Conservation (phyloP, 2,888 invertebrate genomes). For the Parelbella ahira region DNA sequence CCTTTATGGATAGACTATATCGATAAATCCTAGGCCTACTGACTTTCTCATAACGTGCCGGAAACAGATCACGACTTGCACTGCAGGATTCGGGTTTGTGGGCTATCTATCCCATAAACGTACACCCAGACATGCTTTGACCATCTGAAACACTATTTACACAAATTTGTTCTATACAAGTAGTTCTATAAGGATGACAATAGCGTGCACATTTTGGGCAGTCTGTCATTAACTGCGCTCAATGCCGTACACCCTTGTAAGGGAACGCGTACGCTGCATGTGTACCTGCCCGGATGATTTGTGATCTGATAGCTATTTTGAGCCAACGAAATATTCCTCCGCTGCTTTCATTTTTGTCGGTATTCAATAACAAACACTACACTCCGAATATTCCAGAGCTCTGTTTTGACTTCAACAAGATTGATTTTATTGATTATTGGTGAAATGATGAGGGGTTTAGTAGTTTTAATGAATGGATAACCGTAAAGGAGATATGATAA, state of each 20-base stretch:
- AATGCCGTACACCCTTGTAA: slow-evolving; percentile 33
- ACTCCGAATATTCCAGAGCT: slow-evolving; percentile 57
- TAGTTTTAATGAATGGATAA: slow-evolving; percentile 17
- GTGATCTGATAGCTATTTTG: slow-evolving; percentile 70
- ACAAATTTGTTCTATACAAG: slow-evolving; percentile 17
- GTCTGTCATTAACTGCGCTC: slow-evolving; percentile 25
- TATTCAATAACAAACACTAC: slow-evolving; percentile 62
- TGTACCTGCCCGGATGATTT: slow-evolving; percentile 58
- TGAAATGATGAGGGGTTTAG: slow-evolving; percentile 35
- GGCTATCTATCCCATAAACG: slow-evolving; percentile 44
- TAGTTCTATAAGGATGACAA: slow-evolving; percentile 5
- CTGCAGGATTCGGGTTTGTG: slow-evolving; percentile 58
- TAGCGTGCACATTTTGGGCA: slow-evolving; percentile 21
- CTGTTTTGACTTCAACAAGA: slow-evolving; percentile 56
- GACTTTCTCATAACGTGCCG: slow-evolving; percentile 41
- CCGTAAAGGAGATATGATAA: slow-evolving; percentile 8
- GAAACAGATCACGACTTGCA: slow-evolving; percentile 44
- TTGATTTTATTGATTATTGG: slow-evolving; percentile 56
- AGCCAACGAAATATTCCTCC: slow-evolving; percentile 62
- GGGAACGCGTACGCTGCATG: slow-evolving; percentile 31
- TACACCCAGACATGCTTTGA: slow-evolving; percentile 27
- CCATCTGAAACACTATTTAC: slow-evolving; percentile 15
- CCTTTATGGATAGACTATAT: too few relatives aligned
- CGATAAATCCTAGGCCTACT: slow-evolving; percentile 17
- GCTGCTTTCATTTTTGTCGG: slow-evolving; percentile 65